These are phyloP conservation scores for Pyrgilauda ruficollis DNA, from an alignment of 2,113 vertebrate species.

Conservation along the genomic window DNA sequence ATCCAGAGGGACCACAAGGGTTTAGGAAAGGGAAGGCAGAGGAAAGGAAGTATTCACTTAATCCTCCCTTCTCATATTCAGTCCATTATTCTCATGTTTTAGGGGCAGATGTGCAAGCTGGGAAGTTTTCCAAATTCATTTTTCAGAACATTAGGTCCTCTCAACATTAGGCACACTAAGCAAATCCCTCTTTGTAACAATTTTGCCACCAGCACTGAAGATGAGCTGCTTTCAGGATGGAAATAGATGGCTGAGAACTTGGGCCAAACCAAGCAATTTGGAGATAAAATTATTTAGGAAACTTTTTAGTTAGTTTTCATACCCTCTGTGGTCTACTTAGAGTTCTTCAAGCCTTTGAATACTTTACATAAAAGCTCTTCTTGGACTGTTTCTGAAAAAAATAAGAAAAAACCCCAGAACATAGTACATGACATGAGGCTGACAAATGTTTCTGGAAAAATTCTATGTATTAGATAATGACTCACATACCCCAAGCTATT, in stretches of 20 bases:
- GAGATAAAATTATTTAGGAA: background rate
- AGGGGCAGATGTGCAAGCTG: slow-evolving; percentile 23
- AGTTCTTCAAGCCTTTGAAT: background rate
- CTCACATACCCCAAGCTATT: background rate
- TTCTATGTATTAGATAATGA: background rate
- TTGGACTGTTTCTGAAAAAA: background rate
- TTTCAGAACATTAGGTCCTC: slow-evolving; percentile 67
- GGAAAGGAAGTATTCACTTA: background rate
- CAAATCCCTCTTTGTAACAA: slow-evolving; percentile 52
- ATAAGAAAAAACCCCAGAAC: accelerated
- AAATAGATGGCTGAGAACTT: slow-evolving; percentile 19
- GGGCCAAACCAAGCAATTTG: slow-evolving; percentile 32
- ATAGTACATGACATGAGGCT: background rate
- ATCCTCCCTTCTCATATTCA: background rate
- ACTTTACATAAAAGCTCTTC: background rate
- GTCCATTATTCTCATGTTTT: background rate
- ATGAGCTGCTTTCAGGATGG: slow-evolving; percentile 23
- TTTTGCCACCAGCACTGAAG: slow-evolving; percentile 41
- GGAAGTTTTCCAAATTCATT: slow-evolving; percentile 63
- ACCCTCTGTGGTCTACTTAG: background rate
- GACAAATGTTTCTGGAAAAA: background rate
- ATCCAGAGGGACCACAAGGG: background rate
- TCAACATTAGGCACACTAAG: slow-evolving; percentile 22
- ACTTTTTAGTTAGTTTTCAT: background rate
- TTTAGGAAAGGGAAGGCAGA: background rate